Evolutionary conservation across 1,140 invertebrate species (phyloP).

Genomic region (Eupeodes corollae): DNA sequence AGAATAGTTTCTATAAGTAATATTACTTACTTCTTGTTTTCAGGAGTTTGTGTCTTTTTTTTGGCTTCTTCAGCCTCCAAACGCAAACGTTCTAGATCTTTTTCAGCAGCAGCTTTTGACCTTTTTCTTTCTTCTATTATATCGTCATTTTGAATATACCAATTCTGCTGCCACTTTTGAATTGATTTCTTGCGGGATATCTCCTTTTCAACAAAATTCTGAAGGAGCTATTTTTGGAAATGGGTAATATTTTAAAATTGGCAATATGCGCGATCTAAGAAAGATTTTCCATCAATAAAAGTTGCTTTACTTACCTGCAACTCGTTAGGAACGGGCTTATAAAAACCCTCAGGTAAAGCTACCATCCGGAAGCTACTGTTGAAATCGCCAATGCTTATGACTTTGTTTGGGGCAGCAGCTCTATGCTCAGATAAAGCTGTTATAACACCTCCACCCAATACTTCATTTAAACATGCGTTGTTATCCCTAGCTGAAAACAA

Average conservation of each 20-base stretch:
- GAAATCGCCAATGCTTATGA: constrained; percentile 45
- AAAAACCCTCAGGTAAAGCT: constrained; percentile 40
- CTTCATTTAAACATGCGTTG: constrained; percentile 37
- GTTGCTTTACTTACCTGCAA: constrained; percentile 8
- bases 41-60: too few species aligned
- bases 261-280: background rate
- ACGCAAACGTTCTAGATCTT: constrained; percentile 22
- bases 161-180: constrained; percentile 28
- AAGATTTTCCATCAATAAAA: background rate
- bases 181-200: constrained; percentile 24
- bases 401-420: constrained; percentile 39
- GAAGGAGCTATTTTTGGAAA: constrained; percentile 5
- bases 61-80: too few species aligned
- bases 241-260: background rate
- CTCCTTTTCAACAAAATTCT: constrained; percentile 12
- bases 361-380: constrained; percentile 51
- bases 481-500: constrained; percentile 39
- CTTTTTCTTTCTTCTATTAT: constrained; percentile 30
- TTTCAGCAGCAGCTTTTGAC: constrained; percentile 20
- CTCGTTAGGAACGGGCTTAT: constrained; percentile 19
- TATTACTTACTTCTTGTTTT: background rate
- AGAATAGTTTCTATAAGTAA: too few species aligned
- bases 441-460: constrained; percentile 35
- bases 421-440: constrained; percentile 44
- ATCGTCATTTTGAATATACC: constrained; percentile 31